Conservation (phyloP, 2,113 vertebrate genomes). For the Gadus macrocephalus region DNA sequence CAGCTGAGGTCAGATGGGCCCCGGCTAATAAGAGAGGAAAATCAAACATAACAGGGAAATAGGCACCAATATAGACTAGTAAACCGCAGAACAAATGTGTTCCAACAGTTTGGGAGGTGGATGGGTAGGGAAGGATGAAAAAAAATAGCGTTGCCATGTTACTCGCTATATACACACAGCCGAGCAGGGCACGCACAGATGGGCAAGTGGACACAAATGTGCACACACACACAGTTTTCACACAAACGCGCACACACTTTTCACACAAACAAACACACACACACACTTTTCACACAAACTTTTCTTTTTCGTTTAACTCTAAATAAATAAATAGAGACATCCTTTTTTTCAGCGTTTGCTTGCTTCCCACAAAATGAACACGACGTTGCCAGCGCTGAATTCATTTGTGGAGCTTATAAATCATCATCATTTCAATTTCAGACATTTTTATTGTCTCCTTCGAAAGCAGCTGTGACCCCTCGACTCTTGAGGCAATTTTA, state of each 20-base stretch:
- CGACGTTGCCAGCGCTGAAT: too few relatives aligned
- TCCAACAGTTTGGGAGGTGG: not conserved
- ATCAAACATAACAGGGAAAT: constrained; percentile 20
- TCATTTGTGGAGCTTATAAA: too few relatives aligned
- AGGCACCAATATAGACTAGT: constrained; percentile 19
- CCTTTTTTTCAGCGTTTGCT: not conserved
- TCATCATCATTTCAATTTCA: too few relatives aligned
- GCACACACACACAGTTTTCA: not conserved
- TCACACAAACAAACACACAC: not conserved
- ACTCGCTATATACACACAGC: not conserved
- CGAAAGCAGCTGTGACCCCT: not conserved
- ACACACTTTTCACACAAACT: not conserved
- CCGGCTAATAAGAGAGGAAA: constrained; percentile 25
- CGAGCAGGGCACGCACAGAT: not conserved
- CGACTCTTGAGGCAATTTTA: not conserved
- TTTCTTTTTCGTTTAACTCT: not conserved
- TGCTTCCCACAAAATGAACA: too few relatives aligned
- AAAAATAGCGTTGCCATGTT: not conserved
- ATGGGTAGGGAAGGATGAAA: not conserved
- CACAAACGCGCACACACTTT: not conserved
- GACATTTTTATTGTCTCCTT: not conserved
- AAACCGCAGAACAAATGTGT: constrained; percentile 3
- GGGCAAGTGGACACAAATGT: not conserved
- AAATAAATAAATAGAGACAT: not conserved
- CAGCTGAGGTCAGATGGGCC: constrained; percentile 11